Conservation (phyloP, 92 coral and sea anemone species). For the Palythoa grandiflora region DNA sequence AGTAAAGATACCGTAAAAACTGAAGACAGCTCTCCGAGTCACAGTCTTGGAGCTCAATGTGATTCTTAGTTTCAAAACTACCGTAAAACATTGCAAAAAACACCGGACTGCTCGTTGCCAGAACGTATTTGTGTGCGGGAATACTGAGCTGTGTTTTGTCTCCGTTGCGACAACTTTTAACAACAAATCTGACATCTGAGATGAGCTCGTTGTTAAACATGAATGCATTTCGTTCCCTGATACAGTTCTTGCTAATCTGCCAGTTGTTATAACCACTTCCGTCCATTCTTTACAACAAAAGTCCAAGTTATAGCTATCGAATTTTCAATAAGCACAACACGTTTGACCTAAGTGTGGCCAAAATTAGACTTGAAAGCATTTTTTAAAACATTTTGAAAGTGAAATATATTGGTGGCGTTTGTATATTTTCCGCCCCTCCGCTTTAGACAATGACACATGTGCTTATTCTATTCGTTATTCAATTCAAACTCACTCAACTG, state of each 20-base stretch:
- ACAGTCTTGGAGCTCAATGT: slow-evolving; percentile 75
- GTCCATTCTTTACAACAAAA: not conserved
- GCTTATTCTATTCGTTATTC: not conserved
- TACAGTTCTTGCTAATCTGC: slow-evolving; percentile 45
- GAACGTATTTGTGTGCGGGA: slow-evolving; percentile 84
- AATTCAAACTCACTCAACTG: not conserved
- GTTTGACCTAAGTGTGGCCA: not conserved
- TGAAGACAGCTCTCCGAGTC: slow-evolving; percentile 75
- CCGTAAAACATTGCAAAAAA: slow-evolving; percentile 84
- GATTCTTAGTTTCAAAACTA: slow-evolving; percentile 52
- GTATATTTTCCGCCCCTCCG: slow-evolving; percentile 4
- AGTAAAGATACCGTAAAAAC: slow-evolving; percentile 79
- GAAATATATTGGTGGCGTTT: slow-evolving; percentile 7
- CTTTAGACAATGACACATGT: not conserved
- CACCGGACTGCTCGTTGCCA: slow-evolving; percentile 86
- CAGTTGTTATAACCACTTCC: slow-evolving; percentile 10
- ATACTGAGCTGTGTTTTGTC: slow-evolving; percentile 40
- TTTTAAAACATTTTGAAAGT: not conserved
- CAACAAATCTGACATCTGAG: slow-evolving; percentile 68
- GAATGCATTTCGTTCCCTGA: slow-evolving; percentile 58
- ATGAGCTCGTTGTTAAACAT: slow-evolving; percentile 70
- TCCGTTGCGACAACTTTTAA: slow-evolving; percentile 8
- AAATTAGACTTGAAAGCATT: not conserved
- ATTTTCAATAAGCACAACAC: not conserved
- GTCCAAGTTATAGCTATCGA: not conserved